phyloP scores from a whole-genome alignment of 2,888 invertebrate species.

The Heliconius ethilla region DNA sequence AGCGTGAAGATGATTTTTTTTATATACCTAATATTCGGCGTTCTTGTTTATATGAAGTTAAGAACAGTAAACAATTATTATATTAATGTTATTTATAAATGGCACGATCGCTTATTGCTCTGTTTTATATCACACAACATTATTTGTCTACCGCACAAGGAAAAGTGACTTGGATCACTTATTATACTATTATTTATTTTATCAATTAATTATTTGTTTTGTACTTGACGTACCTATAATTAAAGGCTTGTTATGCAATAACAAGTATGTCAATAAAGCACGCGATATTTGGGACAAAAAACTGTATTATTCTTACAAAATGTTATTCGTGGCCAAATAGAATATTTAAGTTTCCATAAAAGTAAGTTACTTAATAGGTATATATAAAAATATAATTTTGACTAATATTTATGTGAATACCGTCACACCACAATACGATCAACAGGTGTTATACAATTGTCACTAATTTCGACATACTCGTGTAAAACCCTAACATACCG shows the following conservation, averaged over 20 bases:
- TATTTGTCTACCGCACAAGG: conserved; percentile 12
- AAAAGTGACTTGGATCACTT: conserved; percentile 19
- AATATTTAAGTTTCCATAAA: neutral
- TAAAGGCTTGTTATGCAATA: neutral
- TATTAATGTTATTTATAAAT: conserved; percentile 16
- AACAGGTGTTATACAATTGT: conserved; percentile 47
- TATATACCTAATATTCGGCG: conserved; percentile 32
- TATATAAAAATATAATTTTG: neutral
- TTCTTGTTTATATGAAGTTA: conserved; percentile 23
- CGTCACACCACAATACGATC: conserved; percentile 34
- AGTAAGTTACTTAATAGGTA: neutral
- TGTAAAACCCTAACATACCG: conserved; percentile 44
- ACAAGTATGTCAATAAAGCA: neutral
- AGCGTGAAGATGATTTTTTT: too few species aligned
- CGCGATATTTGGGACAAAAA: neutral
- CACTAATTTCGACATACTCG: conserved; percentile 42
- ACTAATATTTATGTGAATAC: conserved; percentile 12
- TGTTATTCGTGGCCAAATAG: neutral
- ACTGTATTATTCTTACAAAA: neutral
- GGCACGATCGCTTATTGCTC: neutral
- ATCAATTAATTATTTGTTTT: conserved; percentile 3
- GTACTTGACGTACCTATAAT: neutral
- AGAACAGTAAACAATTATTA: neutral
- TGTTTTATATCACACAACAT: conserved; percentile 7
- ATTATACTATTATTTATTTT: neutral